Conservation (phyloP, 2,888 invertebrate species). For the Campoplex nolae region DNA sequence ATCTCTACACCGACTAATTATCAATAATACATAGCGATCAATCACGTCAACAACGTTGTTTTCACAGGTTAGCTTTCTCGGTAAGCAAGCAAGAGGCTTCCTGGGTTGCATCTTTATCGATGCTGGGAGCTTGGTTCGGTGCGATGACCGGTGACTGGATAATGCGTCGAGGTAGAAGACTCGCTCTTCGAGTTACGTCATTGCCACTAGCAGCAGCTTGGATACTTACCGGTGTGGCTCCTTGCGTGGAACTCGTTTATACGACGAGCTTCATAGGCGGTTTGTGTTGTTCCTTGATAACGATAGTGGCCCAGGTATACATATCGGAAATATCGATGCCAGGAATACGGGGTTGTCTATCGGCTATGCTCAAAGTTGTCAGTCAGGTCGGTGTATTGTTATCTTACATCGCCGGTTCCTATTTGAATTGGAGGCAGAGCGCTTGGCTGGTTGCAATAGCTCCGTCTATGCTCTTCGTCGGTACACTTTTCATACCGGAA, state of each 20-base stretch:
- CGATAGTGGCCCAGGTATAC: slow-evolving; percentile 93
- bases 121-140: slow-evolving; percentile 92
- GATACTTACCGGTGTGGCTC: slow-evolving; percentile 92
- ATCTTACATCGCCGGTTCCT: slow-evolving; percentile 93
- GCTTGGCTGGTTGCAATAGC: slow-evolving; percentile 93
- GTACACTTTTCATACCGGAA: slow-evolving; percentile 93
- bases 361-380: slow-evolving; percentile 94
- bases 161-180: slow-evolving; percentile 90
- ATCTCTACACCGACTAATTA: slow-evolving; percentile 3
- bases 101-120: slow-evolving; percentile 93
- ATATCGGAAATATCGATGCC: slow-evolving; percentile 96
- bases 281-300: slow-evolving; percentile 91
- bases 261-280: slow-evolving; percentile 94
- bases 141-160: slow-evolving; percentile 92
- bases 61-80: slow-evolving; percentile 86
- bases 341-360: slow-evolving; percentile 93
- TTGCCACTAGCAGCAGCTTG: slow-evolving; percentile 92
- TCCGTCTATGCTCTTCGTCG: slow-evolving; percentile 91
- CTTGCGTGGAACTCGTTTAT: slow-evolving; percentile 92
- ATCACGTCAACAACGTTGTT: slow-evolving; percentile 10
- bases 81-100: slow-evolving; percentile 91
- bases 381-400: slow-evolving; percentile 94
- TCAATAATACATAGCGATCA: slow-evolving; percentile 12
- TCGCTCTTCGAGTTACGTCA: slow-evolving; percentile 90
- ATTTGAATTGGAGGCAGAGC: slow-evolving; percentile 93